Percentiles rank a stretch among this genome's conserved stretches.
Conservation (phyloP, 2,113 vertebrate species). For the Anseranas semipalmata region DNA sequence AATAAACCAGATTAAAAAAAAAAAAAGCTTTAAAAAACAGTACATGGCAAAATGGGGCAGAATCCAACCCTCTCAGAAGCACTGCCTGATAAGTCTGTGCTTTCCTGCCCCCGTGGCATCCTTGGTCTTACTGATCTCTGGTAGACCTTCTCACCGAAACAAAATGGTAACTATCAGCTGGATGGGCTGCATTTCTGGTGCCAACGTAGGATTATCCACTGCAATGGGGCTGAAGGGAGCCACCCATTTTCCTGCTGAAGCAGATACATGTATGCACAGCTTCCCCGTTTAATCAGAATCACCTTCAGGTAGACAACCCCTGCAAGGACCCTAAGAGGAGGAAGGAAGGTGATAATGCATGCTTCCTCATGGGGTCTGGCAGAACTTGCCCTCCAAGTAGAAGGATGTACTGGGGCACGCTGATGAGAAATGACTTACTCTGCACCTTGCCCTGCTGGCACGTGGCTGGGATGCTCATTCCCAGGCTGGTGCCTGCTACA, state of each 20-base stretch:
- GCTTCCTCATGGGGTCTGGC: fast-evolving
- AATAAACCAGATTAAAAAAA: neutral
- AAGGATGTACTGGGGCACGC: fast-evolving
- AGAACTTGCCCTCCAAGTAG: neutral
- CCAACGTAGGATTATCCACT: neutral
- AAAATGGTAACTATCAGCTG: neutral
- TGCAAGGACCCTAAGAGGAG: neutral
- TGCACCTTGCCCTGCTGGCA: neutral
- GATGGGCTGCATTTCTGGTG: neutral
- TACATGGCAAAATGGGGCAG: neutral
- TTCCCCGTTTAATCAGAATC: neutral
- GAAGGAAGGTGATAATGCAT: neutral
- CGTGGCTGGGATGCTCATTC: fast-evolving
- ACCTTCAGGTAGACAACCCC: neutral
- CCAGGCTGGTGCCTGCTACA: neutral
- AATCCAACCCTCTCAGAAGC: neutral
- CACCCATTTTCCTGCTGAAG: neutral
- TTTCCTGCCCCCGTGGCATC: neutral
- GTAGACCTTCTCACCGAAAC: neutral
- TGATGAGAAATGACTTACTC: neutral
- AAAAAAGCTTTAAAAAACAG: fast-evolving
- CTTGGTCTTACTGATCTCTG: neutral
- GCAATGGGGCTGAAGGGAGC: neutral
- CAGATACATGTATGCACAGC: fast-evolving
- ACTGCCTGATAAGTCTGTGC: neutral